phyloP scores from a whole-genome alignment of 2,113 vertebrate species.

The Genyomyrus donnyi region DNA sequence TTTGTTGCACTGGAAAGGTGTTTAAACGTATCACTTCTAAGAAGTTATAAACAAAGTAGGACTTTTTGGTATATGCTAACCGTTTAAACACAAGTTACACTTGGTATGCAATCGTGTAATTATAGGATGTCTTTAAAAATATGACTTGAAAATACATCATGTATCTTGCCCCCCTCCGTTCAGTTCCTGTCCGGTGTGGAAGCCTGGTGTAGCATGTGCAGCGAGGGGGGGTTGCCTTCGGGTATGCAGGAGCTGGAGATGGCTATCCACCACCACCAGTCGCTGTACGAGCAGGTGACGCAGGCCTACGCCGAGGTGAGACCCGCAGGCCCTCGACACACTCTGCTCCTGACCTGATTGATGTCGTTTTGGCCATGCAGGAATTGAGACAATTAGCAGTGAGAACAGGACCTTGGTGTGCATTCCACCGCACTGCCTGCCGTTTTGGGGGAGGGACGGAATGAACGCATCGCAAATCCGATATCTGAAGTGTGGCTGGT shows the following conservation, averaged over 20 bases:
- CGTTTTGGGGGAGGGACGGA: not conserved
- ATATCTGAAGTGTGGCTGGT: not conserved
- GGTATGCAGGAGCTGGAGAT: slow-evolving; percentile 95
- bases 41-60: not conserved
- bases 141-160: not conserved
- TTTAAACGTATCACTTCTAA: not conserved
- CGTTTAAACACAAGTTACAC: not conserved
- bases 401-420: not conserved
- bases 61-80: not conserved
- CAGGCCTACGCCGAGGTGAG: slow-evolving; percentile 95
- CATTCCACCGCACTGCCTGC: not conserved
- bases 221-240: slow-evolving; percentile 84
- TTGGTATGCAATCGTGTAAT: not conserved
- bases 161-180: slow-evolving; percentile 19
- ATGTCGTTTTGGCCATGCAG: not conserved
- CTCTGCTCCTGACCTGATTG: not conserved
- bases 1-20: not conserved
- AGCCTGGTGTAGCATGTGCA: slow-evolving; percentile 95
- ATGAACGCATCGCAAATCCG: not conserved
- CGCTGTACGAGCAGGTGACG: slow-evolving; percentile 92
- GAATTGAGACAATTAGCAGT: not conserved
- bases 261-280: slow-evolving; percentile 94
- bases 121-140: not conserved
- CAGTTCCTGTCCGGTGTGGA: slow-evolving; percentile 95
- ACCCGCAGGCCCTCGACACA: not conserved